A percentile compares a stretch with the other conserved stretches of the same genome.
Evolutionary conservation across 2,113 vertebrate genomes (phyloP).

Genomic region (Thymallus thymallus): DNA sequence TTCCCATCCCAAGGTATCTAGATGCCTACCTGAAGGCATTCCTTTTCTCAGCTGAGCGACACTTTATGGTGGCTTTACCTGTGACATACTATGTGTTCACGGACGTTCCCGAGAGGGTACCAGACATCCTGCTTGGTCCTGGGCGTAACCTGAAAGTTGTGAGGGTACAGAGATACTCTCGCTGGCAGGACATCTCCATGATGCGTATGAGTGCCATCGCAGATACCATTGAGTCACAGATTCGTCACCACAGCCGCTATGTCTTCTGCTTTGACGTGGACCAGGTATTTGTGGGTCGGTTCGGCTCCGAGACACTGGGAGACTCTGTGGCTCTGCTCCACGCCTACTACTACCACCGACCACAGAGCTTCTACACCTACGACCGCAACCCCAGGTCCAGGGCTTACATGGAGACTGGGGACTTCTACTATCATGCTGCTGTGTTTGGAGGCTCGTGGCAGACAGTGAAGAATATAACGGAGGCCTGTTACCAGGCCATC

Average conservation of each 20-base stretch:
- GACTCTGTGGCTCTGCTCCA: constrained; percentile 77
- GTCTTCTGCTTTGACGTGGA: constrained; percentile 79
- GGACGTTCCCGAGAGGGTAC: constrained; percentile 63
- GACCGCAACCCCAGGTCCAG: constrained; percentile 67
- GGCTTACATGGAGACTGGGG: constrained; percentile 61
- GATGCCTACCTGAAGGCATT: constrained; percentile 67
- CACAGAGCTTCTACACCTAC: constrained; percentile 57
- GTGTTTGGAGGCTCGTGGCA: constrained; percentile 75
- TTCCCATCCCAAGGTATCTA: constrained; percentile 61
- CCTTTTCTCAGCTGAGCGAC: constrained; percentile 67
- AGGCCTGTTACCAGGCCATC: constrained; percentile 61
- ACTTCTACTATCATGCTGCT: constrained; percentile 81
- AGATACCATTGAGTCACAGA: constrained; percentile 48
- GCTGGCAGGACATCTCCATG: constrained; percentile 82
- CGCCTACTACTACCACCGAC: constrained; percentile 67
- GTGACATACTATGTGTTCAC: constrained; percentile 78
- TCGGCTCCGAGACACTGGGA: constrained; percentile 74
- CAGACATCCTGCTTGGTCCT: constrained; percentile 37
- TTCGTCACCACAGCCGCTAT: constrained; percentile 60
- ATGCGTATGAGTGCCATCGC: constrained; percentile 72
- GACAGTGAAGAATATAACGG: constrained; percentile 57
- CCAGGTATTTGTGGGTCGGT: constrained; percentile 68
- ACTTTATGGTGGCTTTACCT: constrained; percentile 75
- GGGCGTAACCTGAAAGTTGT: constrained; percentile 53
- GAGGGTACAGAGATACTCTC: constrained; percentile 45